Base-by-base conservation (phyloP, 2,888 invertebrate species). In the Sussaba pulchella region DNA sequence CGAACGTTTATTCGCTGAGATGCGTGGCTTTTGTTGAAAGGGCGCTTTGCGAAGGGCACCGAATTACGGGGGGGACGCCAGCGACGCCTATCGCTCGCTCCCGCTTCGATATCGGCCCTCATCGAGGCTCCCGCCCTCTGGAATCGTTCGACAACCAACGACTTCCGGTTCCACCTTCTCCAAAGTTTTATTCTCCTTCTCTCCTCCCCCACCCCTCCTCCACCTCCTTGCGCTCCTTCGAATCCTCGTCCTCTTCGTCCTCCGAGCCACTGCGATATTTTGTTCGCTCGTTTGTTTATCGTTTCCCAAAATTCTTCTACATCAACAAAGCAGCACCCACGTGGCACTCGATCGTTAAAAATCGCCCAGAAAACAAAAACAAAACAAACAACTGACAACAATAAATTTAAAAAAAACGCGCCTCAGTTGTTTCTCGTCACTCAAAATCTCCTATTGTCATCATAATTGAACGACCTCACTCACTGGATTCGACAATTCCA, bases 41-140 rank as follows among this genome's bases (percentile, higher is more conserved):
- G 72, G 76, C n/a, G n/a, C n/a, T n/a, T n/a, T n/a, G n/a, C n/a
- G n/a, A n/a, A n/a, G n/a, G n/a, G n/a, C n/a, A n/a, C n/a, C n/a
- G n/a, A n/a, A n/a, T n/a, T n/a, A n/a, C n/a, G n/a, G n/a, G n/a
- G 82, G 78, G 82, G 83, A 78, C 83, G 83, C 83, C 83, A 83
- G 83, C 83, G 83, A 82, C 81, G 81, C 81, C 81, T 82, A 82
- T 82, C 80, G 82, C 84, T 81, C 82, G 78, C 81, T 78, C 69
- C 76, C 63, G 72, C 74, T 67, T 78, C 76, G 71, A 71, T 75
- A 71, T 69, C 80, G 81, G 80, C 81, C 83, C 82, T 83, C 82
- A 84, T 83, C 72, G 78, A 83, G 73, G 64, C 75, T 76, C 61
- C 78, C 75, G 63, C 78, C 36, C 67, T 64, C 31, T 24, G 82